These are phyloP conservation scores for Aspidiotus rigidus DNA, from an alignment of 2,888 invertebrate genomes.

Conservation along the genomic window DNA sequence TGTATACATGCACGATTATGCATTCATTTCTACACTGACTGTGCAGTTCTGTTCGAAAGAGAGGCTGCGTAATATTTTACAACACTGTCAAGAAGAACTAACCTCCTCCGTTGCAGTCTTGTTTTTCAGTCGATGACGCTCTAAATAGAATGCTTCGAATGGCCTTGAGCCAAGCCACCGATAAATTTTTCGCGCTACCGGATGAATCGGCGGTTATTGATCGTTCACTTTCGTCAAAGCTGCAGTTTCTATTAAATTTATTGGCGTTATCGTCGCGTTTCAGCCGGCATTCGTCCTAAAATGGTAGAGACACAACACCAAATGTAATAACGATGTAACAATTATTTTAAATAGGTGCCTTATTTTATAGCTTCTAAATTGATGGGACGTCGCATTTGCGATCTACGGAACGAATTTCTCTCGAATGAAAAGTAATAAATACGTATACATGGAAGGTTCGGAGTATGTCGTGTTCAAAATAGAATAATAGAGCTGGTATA, in stretches of 20 bases:
- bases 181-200: slow-evolving; percentile 32
- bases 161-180: slow-evolving; percentile 38
- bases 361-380: too few species aligned
- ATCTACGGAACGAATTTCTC: too few species aligned
- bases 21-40: too few species aligned
- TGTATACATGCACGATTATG: too few species aligned
- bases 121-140: slow-evolving; percentile 17
- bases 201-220: not conserved
- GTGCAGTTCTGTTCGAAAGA: too few species aligned
- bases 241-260: not conserved
- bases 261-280: not conserved
- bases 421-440: too few species aligned
- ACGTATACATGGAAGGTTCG: too few species aligned
- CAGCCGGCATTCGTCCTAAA: not conserved
- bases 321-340: not conserved
- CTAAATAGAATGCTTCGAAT: slow-evolving; percentile 33
- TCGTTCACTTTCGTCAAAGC: not conserved
- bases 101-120: slow-evolving; percentile 16
- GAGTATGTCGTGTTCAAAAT: too few species aligned
- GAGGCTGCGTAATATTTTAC: too few species aligned
- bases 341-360: not conserved
- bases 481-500: too few species aligned
- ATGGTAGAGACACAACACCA: too few species aligned
- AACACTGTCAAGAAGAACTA: not conserved
- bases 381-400: too few species aligned